These are phyloP conservation scores for Pollenia amentaria DNA, from an alignment of 2,888 invertebrate genomes.

Conservation along the genomic window DNA sequence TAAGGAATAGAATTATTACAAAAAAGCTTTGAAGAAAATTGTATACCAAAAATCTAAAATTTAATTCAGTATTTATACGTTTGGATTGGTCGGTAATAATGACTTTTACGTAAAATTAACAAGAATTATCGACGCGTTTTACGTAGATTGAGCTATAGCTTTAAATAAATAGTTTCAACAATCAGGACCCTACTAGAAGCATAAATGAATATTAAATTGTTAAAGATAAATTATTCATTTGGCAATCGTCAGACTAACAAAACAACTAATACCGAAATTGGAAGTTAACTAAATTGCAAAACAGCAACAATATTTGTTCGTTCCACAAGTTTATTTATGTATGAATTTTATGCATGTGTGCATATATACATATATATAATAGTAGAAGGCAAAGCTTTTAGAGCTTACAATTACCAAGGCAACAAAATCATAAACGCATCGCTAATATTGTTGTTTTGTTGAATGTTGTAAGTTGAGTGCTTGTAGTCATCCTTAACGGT, in stretches of 20 bases:
- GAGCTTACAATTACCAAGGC: slow-evolving; percentile 63
- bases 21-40: no score
- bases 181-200: not conserved
- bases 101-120: no score
- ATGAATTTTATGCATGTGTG: not conserved
- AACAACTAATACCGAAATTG: slow-evolving; percentile 23
- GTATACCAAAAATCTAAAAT: no score
- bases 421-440: slow-evolving; percentile 64
- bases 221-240: slow-evolving; percentile 12
- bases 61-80: no score
- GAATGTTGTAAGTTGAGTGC: slow-evolving; percentile 43
- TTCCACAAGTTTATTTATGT: not conserved
- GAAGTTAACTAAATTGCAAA: slow-evolving; percentile 16
- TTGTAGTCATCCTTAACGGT: slow-evolving; percentile 40
- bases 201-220: not conserved
- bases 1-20: no score
- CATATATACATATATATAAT: not conserved
- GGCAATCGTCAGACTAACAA: slow-evolving; percentile 26
- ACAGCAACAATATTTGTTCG: slow-evolving; percentile 26
- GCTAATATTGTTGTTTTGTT: slow-evolving; percentile 26
- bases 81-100: no score
- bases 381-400: slow-evolving; percentile 19
- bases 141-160: no score
- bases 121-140: no score
- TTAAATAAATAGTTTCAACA: not conserved